phyloP scores from a whole-genome alignment of 92 coral and sea anemone genomes.

The Porites cylindrica region DNA sequence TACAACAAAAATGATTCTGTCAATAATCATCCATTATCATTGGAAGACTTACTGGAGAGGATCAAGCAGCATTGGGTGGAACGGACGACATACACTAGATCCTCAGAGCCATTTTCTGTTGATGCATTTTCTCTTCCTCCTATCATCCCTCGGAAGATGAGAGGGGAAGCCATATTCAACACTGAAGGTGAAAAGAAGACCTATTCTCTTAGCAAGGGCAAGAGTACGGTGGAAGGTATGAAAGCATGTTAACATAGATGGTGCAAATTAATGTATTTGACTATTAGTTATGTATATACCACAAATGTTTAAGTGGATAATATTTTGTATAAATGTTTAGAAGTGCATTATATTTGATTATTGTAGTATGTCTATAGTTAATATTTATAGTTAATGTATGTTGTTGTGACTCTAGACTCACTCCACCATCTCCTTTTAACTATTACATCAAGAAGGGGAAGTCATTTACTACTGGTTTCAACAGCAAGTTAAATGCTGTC shows the following conservation, averaged over 20 bases:
- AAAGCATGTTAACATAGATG: background rate
- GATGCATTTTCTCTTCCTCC: constrained; percentile 13
- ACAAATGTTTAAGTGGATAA: too few relatives aligned
- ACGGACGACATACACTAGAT: constrained; percentile 9
- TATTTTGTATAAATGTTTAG: too few relatives aligned
- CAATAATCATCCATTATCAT: background rate
- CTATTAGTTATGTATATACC: too few relatives aligned
- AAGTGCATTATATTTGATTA: too few relatives aligned
- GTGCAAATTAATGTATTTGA: too few relatives aligned
- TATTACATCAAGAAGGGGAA: too few relatives aligned
- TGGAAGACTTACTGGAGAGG: constrained; percentile 8
- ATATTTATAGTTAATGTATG: too few relatives aligned
- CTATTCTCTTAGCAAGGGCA: background rate
- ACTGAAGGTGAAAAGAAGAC: constrained; percentile 12
- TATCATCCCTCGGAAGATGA: background rate
- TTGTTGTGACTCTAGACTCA: too few relatives aligned
- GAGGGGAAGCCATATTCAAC: constrained; percentile 4
- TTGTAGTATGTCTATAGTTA: too few relatives aligned
- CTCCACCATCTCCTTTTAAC: too few relatives aligned
- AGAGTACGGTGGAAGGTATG: background rate
- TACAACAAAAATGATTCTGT: background rate
- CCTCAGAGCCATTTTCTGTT: background rate
- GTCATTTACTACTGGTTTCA: too few relatives aligned
- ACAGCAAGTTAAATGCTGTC: too few relatives aligned
- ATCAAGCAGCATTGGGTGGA: constrained; percentile 13